Percentiles rank a stretch among this genome's conserved stretches.
phyloP scores from a whole-genome alignment of 2,113 vertebrate genomes.

The Sapajus apella region DNA sequence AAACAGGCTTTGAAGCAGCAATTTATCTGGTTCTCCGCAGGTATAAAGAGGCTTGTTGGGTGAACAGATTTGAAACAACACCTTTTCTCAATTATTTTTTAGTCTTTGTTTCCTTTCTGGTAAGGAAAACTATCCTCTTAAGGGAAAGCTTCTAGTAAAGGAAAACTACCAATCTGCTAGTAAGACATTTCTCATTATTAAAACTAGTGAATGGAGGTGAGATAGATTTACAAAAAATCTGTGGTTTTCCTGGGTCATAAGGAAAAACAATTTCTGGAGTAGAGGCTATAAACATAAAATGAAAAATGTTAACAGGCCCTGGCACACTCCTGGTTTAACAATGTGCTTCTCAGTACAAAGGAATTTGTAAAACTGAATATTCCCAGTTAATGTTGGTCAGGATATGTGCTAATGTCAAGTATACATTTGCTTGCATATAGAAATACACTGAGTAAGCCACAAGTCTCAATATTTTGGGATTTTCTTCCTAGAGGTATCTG shows the following conservation, averaged over 20 bases:
- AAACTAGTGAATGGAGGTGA: neutral
- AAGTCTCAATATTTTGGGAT: neutral
- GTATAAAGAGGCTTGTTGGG: neutral
- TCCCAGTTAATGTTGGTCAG: neutral
- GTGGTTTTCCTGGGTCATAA: neutral
- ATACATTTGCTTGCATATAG: neutral
- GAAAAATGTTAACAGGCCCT: neutral
- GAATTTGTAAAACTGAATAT: neutral
- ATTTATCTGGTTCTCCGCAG: neutral
- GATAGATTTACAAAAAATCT: neutral
- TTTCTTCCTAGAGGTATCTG: neutral
- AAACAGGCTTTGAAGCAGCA: neutral
- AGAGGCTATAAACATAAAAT: neutral
- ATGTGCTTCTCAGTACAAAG: neutral
- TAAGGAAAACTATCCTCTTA: neutral
- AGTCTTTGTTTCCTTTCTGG: neutral
- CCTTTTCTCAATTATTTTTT: neutral
- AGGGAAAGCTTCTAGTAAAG: neutral
- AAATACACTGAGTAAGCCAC: neutral
- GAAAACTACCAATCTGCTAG: neutral
- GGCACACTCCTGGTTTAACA: neutral
- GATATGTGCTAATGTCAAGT: neutral
- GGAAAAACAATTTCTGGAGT: neutral
- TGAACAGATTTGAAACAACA: neutral
- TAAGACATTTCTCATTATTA: neutral